Base-by-base conservation (phyloP, 2,113 vertebrate genomes). In the Taxidea taxus region DNA sequence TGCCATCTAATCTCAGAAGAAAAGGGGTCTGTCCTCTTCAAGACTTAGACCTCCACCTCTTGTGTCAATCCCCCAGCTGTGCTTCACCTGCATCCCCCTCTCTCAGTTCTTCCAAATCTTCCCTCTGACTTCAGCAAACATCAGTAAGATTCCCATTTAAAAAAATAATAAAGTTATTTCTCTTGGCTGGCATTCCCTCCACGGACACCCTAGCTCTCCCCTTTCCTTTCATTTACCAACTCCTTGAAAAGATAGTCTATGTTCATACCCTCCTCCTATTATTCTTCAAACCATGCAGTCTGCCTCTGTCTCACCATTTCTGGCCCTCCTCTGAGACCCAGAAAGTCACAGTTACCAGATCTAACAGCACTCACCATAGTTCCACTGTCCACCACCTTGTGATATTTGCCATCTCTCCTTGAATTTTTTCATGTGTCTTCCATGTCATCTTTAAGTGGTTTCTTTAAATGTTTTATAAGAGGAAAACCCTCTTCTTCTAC, bases 401-500 rank as follows among this genome's bases (percentile, higher is more conserved):
- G 62, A 29, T 13, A 20, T 3, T 4, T 77, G 77, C 49, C 21
- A 74, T 96, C 49, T 49, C 56, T 31, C 66, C 62, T 56, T 54
- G 21, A 62, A 34, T 34, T 90, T 44, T 34, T 60, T 60, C 44
- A 44, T 13, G 12, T 56, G 34, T 42, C 62, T 31, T 87, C 68
- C 29, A 27, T 12, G 44, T 12, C 16, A 37, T 34, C 8, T 44
- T 6, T 78, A 37, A 49, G 49, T 11, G 21, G 47, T 74, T 74
- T 58, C 94, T 92, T 85, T 56, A 84, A 74, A 74, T 23, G 13
- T 82, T 49, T 42, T 87, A 13, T 16, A 49, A 86, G 51, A 89
- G 66, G 16, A 92, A 82, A 84, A 31, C 12, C 7, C 27, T 23
- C 31, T 54, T 23, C 31, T 54, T 54, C 14, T 74, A 13, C 29